Evolutionary conservation across 1,140 invertebrate genomes (phyloP), one percentile per base, ranked within the genome.

Genomic region (Drosophila novamexicana): DNA sequence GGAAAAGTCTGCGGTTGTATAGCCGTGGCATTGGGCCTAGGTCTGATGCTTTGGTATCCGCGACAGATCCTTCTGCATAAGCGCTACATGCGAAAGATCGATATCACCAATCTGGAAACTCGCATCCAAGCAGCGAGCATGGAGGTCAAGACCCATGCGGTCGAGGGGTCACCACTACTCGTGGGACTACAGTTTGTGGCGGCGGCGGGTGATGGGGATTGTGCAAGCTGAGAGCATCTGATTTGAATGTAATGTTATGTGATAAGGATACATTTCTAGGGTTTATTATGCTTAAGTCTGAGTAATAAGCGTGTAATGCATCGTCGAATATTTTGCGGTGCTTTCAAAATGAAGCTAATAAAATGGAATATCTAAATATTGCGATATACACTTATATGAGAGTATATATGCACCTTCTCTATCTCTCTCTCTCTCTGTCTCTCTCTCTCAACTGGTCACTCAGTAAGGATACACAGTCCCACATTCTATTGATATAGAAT

Each of bases 1-100:
- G 77, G 74, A 22, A 90, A 80, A 14, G 58, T 90, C 7, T 58
- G 18, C 29, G 70, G 77, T 10, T 39, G 58, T 12, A 2, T 90
- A 1, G 37, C 77, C 6, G 32, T 79, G 5, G 32, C 57, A 0
- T 16, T 92, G 57, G 91, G 91, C 8, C 36, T 91, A 1, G 29
- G 77, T 7, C 50, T 92, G 50, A 1, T 91, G 1, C 58, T 81
- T 14, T 90, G 84, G 72, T 83, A 91, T 50, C 91, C 91, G 4
- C 47, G 77, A 7, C 68, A 84, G 14, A 42, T 77, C 7, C 56
- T 79, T 12, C 65, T 79, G 52, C 65, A 91, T 42, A 78, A 78
- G 7, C 78, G 70, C 8, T 64, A 75, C 10, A 84, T 91, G 73
- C 88, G 79, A 1, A 78, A 58, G 22, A 90, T 89, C 32, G 84